phyloP scores from a whole-genome alignment of 2,888 invertebrate species.

The Zygothrica quintamaculata region DNA sequence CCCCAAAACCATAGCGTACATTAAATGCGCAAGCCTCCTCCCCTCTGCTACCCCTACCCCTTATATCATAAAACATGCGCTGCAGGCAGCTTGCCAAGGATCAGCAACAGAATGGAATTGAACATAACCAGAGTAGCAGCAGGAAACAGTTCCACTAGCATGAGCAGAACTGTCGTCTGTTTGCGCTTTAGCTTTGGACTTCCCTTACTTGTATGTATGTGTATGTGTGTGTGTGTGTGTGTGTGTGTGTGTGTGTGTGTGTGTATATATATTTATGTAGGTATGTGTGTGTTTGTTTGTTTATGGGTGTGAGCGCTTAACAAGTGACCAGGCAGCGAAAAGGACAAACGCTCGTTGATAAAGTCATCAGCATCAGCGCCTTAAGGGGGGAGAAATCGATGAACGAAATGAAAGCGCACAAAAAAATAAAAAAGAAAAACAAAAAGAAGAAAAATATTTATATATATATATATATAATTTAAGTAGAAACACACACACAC shows the following conservation, averaged over 20 bases:
- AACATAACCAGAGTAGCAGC: too few relatives aligned
- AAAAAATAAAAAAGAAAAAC: conserved; percentile 14
- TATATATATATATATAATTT: conserved; percentile 22
- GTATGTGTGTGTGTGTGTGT: conserved; percentile 2
- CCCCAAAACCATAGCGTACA: conserved; percentile 54
- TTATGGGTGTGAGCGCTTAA: conserved; percentile 30
- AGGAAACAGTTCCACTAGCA: conserved; percentile 1
- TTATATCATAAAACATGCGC: conserved; percentile 62
- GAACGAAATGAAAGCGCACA: conserved; percentile 49
- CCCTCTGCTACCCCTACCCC: too few relatives aligned
- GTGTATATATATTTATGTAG: background rate
- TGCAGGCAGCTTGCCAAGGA: conserved; percentile 58
- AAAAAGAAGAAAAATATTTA: conserved; percentile 1
- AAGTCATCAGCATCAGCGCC: conserved; percentile 57
- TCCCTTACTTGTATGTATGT: background rate
- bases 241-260: background rate
- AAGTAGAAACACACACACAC: conserved; percentile 25
- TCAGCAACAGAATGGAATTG: conserved; percentile 9
- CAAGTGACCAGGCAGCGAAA: conserved; percentile 53
- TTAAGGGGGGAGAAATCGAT: conserved; percentile 58
- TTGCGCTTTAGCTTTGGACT: background rate
- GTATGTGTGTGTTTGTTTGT: conserved; percentile 5
- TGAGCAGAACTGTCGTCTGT: background rate
- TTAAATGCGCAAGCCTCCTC: conserved; percentile 73
- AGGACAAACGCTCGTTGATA: conserved; percentile 57